Percentiles rank a stretch among this genome's conserved stretches.
Conservation (phyloP, 2,113 vertebrate species). For the Pogonocichla stellata region DNA sequence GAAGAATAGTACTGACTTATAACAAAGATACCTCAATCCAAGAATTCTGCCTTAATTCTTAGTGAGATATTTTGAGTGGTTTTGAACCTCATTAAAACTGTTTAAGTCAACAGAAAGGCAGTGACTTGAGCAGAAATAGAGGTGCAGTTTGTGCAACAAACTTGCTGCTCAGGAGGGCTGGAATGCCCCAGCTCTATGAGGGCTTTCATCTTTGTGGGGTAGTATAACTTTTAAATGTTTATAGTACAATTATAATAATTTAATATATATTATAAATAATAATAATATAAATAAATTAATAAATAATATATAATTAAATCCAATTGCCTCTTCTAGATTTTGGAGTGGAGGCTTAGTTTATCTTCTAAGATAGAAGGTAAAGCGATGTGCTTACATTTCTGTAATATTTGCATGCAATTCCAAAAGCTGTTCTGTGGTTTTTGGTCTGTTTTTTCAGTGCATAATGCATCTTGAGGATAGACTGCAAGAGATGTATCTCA, state of each 20-base stretch:
- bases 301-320: not conserved
- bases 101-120: not conserved
- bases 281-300: too few species aligned
- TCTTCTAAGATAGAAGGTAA: not conserved
- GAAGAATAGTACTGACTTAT: not conserved
- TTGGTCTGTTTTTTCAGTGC: conserved; percentile 69
- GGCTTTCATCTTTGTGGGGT: not conserved
- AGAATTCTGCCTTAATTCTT: not conserved
- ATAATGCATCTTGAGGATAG: conserved; percentile 89
- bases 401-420: not conserved
- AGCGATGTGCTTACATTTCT: not conserved
- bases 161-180: not conserved
- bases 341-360: not conserved
- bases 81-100: not conserved
- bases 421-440: not conserved
- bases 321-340: not conserved
- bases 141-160: not conserved
- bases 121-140: not conserved
- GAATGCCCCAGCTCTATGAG: not conserved
- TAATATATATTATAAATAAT: too few species aligned
- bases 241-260: not conserved
- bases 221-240: not conserved
- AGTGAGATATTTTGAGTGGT: not conserved
- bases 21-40: not conserved
- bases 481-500: conserved; percentile 88